These are phyloP conservation scores for Galaxias olidus DNA, from an alignment of 2,797 vertebrate species.

Conservation along the genomic window DNA sequence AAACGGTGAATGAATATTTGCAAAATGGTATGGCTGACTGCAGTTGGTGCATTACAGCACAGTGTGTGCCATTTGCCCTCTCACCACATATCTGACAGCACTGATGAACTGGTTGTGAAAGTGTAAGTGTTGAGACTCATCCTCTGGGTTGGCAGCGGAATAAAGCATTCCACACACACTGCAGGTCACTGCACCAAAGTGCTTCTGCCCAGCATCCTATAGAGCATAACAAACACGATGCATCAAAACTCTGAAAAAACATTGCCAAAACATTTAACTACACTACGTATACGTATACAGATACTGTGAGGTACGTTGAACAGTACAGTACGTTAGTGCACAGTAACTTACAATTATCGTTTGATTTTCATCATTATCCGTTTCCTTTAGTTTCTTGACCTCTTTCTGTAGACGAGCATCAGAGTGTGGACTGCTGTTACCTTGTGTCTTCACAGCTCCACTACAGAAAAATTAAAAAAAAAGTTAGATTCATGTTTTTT, in stretches of 20 bases:
- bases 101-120: slow-evolving; percentile 99
- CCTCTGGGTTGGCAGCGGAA: slow-evolving; percentile 92
- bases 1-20: too few species aligned
- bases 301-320: too few species aligned
- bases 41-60: not conserved
- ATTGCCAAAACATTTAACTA: too few species aligned
- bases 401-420: slow-evolving; percentile 85
- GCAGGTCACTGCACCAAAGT: slow-evolving; percentile 94
- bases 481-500: slow-evolving; percentile 12
- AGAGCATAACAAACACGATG: slow-evolving; percentile 10
- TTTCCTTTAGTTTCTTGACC: slow-evolving; percentile 81
- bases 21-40: not conserved
- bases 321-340: too few species aligned
- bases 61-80: slow-evolving; percentile 39
- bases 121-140: slow-evolving; percentile 95
- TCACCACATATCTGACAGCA: slow-evolving; percentile 98
- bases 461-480: slow-evolving; percentile 41
- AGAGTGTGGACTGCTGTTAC: slow-evolving; percentile 68
- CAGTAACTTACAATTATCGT: slow-evolving; percentile 82
- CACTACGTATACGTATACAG: too few species aligned
- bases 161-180: slow-evolving; percentile 97
- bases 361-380: slow-evolving; percentile 84
- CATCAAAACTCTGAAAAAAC: not conserved
- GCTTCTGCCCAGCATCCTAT: slow-evolving; percentile 92
- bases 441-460: slow-evolving; percentile 53